Conservation (phyloP, 1,140 invertebrate genomes). For the Ostrea edulis region DNA sequence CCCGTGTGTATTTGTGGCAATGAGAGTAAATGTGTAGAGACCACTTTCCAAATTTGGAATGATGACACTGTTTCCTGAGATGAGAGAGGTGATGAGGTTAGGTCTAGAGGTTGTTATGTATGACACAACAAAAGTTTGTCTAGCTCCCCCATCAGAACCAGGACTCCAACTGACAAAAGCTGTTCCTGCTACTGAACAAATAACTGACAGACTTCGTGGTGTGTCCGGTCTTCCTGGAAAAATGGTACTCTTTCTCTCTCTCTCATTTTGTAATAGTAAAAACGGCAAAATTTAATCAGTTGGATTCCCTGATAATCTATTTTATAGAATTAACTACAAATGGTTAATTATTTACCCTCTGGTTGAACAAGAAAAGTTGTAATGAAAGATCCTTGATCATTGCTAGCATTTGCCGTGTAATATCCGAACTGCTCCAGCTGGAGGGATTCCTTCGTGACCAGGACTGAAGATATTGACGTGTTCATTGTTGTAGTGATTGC, state of each 20-base stretch:
- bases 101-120: not conserved
- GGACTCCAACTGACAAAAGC: not conserved
- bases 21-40: not conserved
- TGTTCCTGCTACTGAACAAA: not conserved
- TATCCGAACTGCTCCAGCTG: not conserved
- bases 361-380: not conserved
- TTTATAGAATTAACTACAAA: no score
- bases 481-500: not conserved
- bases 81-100: not conserved
- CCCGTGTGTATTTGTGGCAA: not conserved
- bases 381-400: constrained; percentile 8
- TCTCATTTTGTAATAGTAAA: no score
- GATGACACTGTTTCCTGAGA: not conserved
- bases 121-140: not conserved
- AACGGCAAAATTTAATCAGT: no score
- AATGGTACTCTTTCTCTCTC: not conserved
- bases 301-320: no score
- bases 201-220: not conserved
- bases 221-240: not conserved
- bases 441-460: not conserved
- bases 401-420: constrained; percentile 3
- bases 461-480: not conserved
- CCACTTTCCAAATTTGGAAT: constrained; percentile 1
- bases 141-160: not conserved
- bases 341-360: not conserved